Evolutionary conservation across 2,888 invertebrate genomes (phyloP).

Genomic region (Andrena dorsata): DNA sequence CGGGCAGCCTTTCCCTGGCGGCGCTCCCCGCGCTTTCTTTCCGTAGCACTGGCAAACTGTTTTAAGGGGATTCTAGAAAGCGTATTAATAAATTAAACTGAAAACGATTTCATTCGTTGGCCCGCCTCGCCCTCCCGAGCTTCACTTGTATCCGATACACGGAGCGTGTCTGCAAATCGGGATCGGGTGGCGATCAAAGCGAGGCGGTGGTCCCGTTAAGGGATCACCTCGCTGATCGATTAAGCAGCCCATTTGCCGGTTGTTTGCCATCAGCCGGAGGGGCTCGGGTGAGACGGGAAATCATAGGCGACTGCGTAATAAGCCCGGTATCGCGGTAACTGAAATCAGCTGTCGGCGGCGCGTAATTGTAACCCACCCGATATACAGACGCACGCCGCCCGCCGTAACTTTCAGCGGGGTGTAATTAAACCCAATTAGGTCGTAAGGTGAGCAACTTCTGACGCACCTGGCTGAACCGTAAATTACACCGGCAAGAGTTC

Average conservation of each 20-base stretch:
- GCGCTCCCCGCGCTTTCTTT: neutral
- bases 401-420: conserved; percentile 68
- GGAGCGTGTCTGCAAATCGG: neutral
- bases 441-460: conserved; percentile 73
- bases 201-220: conserved; percentile 25
- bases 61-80: too few species aligned
- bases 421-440: conserved; percentile 75
- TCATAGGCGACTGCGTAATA: conserved; percentile 31
- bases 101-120: too few species aligned
- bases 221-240: conserved; percentile 45
- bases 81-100: too few species aligned
- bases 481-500: conserved; percentile 65
- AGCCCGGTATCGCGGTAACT: conserved; percentile 39
- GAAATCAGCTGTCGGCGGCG: conserved; percentile 49
- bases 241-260: conserved; percentile 41
- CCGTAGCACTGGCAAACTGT: neutral
- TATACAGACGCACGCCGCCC: conserved; percentile 39
- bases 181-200: conserved; percentile 38
- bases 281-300: neutral
- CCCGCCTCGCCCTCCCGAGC: too few species aligned
- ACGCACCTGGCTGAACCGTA: conserved; percentile 70
- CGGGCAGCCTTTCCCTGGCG: neutral
- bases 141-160: neutral
- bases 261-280: conserved; percentile 21
- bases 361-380: conserved; percentile 63